Percentiles rank a stretch among this genome's conserved stretches.
phyloP scores from a whole-genome alignment of 2,113 vertebrate genomes.

The Mola mola region DNA sequence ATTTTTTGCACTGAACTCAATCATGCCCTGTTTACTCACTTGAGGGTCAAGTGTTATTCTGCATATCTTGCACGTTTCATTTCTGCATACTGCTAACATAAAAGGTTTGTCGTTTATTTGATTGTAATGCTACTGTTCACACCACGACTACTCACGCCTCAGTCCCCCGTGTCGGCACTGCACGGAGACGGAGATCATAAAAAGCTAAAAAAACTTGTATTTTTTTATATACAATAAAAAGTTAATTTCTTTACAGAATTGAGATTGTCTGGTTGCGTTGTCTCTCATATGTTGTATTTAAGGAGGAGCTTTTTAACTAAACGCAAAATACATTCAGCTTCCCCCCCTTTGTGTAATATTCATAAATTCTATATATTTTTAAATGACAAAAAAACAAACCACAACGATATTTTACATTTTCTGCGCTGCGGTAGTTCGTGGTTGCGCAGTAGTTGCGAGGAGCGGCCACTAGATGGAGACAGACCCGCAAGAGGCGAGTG shows the following conservation, averaged over 20 bases:
- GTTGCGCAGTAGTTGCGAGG: no score
- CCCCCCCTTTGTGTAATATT: no score
- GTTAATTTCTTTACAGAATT: conserved; percentile 63
- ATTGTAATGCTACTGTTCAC: neutral
- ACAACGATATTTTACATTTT: no score
- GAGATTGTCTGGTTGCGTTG: neutral
- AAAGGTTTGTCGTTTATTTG: conserved; percentile 32
- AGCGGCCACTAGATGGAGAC: conserved; percentile 61
- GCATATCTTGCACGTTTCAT: conserved; percentile 48
- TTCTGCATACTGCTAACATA: no score
- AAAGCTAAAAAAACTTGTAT: conserved; percentile 56
- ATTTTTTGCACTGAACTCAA: conserved; percentile 72
- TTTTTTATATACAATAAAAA: conserved; percentile 83
- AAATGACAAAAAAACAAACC: no score
- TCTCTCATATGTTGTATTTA: neutral
- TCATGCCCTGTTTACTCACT: conserved; percentile 29
- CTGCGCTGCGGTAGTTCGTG: no score
- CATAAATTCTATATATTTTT: no score
- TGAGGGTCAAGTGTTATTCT: conserved; percentile 36
- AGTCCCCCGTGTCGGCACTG: conserved; percentile 11
- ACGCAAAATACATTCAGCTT: no score
- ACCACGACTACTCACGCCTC: conserved; percentile 19
- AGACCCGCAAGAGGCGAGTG: conserved; percentile 11
- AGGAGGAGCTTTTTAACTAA: no score
- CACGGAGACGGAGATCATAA: conserved; percentile 13